Base-by-base conservation (phyloP, 2,797 vertebrate genomes). In the Ficedula albicollis region DNA sequence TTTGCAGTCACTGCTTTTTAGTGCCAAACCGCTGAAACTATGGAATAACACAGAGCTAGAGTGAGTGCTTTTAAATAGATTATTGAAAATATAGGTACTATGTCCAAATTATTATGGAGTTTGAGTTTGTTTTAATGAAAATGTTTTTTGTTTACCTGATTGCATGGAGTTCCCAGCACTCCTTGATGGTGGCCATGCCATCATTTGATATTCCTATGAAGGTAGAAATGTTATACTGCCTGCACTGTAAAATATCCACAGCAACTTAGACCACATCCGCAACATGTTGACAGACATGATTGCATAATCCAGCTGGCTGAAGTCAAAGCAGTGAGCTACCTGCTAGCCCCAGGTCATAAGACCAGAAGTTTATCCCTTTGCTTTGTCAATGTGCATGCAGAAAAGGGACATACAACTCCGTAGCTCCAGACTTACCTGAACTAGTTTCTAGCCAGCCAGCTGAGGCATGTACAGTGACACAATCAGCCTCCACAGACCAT, bases 241-340 rank as follows among this genome's bases (percentile, higher is more conserved):
- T 29, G 19, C 27, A 9, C 29, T 46, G 32, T 41, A 70, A 74
- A 67, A 64, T 59, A 13, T 25, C 46, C 36, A 13, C 55, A 56
- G 87, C 27, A 36, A 8, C n/a, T 67, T 66, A 34, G 27, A 44
- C 32, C 43, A 48, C 3, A 5, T 74, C 25, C 1, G 7, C 69
- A 43, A 32, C 0, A 0, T 4, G 3, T 36, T 66, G 18, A 23
- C 38, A 87, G 56, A 36, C 0, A 0, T 48, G 66, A 20, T 26
- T 32, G n/a, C 32, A 32, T 66, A 75, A 72, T 44, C 38, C 59
- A 79, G 38, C 49, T 34, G 36, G 17, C 26, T 46, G 44, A 78
- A 56, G 26, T 70, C 58, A 48, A 34, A 78, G 58, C 36, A 78
- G 34, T 19, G n/a, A 77, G 34, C 29, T 80, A 55, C 56, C 39